Percentiles rank a stretch among this genome's conserved stretches.
Evolutionary conservation across 2,888 invertebrate species (phyloP).

Genomic region (Escarpia spicata): DNA sequence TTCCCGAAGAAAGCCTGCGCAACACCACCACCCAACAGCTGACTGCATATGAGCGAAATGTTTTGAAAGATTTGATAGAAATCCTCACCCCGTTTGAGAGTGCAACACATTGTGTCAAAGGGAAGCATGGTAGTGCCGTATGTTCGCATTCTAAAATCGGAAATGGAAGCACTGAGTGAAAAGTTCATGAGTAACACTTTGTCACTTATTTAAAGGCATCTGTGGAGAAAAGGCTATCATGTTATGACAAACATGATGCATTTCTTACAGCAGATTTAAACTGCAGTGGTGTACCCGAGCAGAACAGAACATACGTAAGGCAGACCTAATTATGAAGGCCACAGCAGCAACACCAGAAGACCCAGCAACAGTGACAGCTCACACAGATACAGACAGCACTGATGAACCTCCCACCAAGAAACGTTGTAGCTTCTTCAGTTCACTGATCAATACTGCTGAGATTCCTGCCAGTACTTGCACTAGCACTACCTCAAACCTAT

Average conservation of each 20-base stretch:
- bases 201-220: background rate
- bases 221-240: background rate
- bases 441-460: too few species aligned
- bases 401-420: too few species aligned
- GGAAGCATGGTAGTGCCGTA: conserved; percentile 25
- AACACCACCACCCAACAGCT: background rate
- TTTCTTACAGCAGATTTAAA: too few species aligned
- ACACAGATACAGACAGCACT: background rate
- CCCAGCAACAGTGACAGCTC: background rate
- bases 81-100: conserved; percentile 26
- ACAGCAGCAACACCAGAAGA: too few species aligned
- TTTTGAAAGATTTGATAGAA: background rate
- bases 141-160: conserved; percentile 13
- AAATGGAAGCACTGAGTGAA: background rate
- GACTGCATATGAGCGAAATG: background rate
- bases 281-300: too few species aligned
- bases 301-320: too few species aligned
- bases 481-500: too few species aligned
- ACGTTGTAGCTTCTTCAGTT: too few species aligned
- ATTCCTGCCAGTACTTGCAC: too few species aligned
- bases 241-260: too few species aligned
- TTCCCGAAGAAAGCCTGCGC: too few species aligned
- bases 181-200: background rate
- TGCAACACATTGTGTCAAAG: conserved; percentile 7
- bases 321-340: background rate